Conservation (phyloP, 2,797 vertebrate species). For the Lutjanus argentimaculatus region DNA sequence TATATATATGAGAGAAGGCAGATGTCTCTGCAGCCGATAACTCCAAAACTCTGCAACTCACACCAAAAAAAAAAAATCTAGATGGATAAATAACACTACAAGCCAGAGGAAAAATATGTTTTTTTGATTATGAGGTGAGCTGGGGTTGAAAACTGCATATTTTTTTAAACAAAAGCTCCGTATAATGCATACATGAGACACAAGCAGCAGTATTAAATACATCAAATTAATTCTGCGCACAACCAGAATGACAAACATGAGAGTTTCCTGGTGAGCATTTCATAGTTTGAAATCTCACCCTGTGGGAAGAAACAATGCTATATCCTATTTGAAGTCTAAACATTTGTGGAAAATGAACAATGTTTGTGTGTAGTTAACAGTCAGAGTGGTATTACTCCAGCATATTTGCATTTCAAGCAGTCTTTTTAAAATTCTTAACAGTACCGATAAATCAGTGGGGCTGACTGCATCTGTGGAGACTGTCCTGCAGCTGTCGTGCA, state of each 20-base stretch:
- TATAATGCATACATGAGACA: not conserved
- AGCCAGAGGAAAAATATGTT: too few relatives aligned
- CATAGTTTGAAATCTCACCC: not conserved
- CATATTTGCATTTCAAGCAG: conserved; percentile 4
- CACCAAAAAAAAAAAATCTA: too few relatives aligned
- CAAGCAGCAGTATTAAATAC: not conserved
- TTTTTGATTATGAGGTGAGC: not conserved
- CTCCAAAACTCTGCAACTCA: too few relatives aligned
- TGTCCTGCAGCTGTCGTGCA: not conserved
- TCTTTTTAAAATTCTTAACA: conserved; percentile 4
- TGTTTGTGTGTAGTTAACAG: not conserved
- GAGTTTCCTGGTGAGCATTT: conserved; percentile 1
- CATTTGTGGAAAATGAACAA: conserved; percentile 3
- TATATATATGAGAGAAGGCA: too few relatives aligned
- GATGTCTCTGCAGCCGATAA: too few relatives aligned
- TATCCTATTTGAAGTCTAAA: not conserved
- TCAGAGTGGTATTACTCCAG: not conserved
- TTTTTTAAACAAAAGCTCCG: not conserved
- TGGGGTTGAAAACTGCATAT: not conserved
- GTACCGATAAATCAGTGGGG: not conserved
- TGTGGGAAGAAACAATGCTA: not conserved
- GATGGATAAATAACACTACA: too few relatives aligned
- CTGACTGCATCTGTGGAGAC: conserved; percentile 3
- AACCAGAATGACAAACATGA: not conserved
- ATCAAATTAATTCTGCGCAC: conserved; percentile 12